A percentile compares a stretch with the other conserved stretches of the same genome.
These are phyloP conservation scores for Serripes groenlandicus DNA, from an alignment of 2,888 invertebrate genomes.

Conservation along the genomic window DNA sequence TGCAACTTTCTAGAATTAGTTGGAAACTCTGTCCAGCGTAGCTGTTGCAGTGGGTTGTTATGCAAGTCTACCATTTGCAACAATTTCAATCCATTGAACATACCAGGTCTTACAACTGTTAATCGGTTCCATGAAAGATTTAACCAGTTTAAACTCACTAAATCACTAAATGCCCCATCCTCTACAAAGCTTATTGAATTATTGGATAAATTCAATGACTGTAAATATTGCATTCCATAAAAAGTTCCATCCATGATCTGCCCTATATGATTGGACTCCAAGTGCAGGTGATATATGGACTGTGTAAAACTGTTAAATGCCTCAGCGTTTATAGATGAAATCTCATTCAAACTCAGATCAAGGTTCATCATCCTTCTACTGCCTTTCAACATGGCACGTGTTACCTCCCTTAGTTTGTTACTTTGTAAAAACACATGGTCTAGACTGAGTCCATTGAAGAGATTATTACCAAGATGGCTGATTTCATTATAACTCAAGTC, in stretches of 20 bases:
- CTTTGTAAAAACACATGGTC: slow-evolving; percentile 66
- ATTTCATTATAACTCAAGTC: slow-evolving; percentile 74
- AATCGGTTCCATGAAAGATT: slow-evolving; percentile 69
- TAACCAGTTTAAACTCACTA: slow-evolving; percentile 66
- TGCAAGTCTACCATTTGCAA: slow-evolving; percentile 61
- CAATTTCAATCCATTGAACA: slow-evolving; percentile 53
- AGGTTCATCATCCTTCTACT: slow-evolving; percentile 67
- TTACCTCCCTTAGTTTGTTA: slow-evolving; percentile 71
- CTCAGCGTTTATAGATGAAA: slow-evolving; percentile 67
- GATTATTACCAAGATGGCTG: slow-evolving; percentile 58
- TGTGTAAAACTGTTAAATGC: slow-evolving; percentile 77
- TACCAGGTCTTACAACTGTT: slow-evolving; percentile 36
- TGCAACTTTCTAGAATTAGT: slow-evolving; percentile 20
- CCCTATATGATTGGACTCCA: slow-evolving; percentile 63
- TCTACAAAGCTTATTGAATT: slow-evolving; percentile 68
- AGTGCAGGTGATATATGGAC: slow-evolving; percentile 69
- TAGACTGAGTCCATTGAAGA: slow-evolving; percentile 72
- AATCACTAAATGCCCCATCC: slow-evolving; percentile 61
- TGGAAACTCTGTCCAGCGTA: slow-evolving; percentile 55
- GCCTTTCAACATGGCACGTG: slow-evolving; percentile 67
- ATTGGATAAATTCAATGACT: slow-evolving; percentile 61
- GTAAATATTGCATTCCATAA: slow-evolving; percentile 73
- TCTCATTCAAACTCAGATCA: slow-evolving; percentile 71
- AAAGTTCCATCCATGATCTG: slow-evolving; percentile 73
- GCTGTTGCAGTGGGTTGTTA: slow-evolving; percentile 64